Evolutionary conservation across 30 jellyfish, hydroid and myxozoan genomes (phyloP).

Genomic region (Pseudorhiza aurosa): DNA sequence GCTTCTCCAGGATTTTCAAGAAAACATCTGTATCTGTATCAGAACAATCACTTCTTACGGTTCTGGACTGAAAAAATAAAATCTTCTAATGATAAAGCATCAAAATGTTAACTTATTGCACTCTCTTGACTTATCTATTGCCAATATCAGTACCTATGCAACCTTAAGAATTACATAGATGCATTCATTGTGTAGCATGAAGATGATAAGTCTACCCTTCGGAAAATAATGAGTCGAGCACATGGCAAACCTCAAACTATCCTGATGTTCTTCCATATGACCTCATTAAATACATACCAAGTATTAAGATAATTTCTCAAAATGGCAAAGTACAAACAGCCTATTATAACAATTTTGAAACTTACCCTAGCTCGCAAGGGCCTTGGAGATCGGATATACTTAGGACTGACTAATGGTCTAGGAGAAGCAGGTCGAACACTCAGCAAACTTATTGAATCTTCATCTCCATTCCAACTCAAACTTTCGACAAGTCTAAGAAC

Average conservation of each 20-base stretch:
- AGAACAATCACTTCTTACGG: slow-evolving; percentile 40
- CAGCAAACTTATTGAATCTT: slow-evolving; percentile 17
- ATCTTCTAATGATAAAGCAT: not conserved
- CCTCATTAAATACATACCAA: no score
- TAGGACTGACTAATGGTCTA: slow-evolving; percentile 27
- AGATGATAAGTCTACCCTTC: no score
- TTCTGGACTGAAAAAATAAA: slow-evolving; percentile 2
- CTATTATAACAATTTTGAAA: not conserved
- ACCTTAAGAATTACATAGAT: no score
- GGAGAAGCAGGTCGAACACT: not conserved
- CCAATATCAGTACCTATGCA: no score
- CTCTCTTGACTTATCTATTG: not conserved
- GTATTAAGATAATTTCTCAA: no score
- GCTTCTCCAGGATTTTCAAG: slow-evolving; percentile 26
- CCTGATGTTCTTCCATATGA: no score
- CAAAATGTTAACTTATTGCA: not conserved
- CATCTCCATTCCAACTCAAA: slow-evolving; percentile 74
- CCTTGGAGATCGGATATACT: slow-evolving; percentile 51
- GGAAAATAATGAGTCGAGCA: no score
- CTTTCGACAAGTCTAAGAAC: slow-evolving; percentile 46
- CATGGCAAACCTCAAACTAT: no score
- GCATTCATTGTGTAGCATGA: no score
- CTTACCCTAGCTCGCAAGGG: slow-evolving; percentile 49
- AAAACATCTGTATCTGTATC: slow-evolving; percentile 37
- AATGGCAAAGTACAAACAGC: no score